Evolutionary conservation across 2,797 vertebrate species (phyloP).

Genomic region (Onychomys leucogaster): DNA sequence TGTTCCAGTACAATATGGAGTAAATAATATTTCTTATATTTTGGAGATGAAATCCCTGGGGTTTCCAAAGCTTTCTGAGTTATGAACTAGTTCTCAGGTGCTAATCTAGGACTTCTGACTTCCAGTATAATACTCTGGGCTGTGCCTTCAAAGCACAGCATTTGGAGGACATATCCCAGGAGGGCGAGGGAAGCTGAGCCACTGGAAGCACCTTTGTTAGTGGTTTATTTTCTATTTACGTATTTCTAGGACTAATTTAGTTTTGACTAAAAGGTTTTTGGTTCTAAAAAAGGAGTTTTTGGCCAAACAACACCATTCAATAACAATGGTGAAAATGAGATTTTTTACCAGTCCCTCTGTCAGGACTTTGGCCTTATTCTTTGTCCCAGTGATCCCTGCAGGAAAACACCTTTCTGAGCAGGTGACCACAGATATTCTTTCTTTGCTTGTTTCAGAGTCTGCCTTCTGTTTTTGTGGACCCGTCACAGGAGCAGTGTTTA

Average conservation of each 20-base stretch:
- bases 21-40: constrained; percentile 61
- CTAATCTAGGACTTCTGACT: neutral
- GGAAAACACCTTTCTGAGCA: neutral
- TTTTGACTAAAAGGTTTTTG: constrained; percentile 15
- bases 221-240: neutral
- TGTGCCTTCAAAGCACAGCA: neutral
- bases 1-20: constrained; percentile 36
- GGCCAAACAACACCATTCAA: neutral
- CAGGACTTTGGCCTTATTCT: neutral
- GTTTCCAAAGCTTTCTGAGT: constrained; percentile 56
- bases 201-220: neutral
- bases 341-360: neutral
- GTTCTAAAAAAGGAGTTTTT: neutral
- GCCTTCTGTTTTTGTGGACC: neutral
- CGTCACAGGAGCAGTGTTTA: neutral
- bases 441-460: neutral
- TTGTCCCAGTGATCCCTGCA: neutral
- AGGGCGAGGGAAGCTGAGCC: neutral
- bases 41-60: constrained; percentile 42
- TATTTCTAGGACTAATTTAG: neutral
- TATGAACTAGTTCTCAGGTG: neutral
- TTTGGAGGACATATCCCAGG: neutral
- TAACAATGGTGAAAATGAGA: neutral
- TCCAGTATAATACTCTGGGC: neutral
- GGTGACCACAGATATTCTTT: neutral